A percentile compares a stretch with the other conserved stretches of the same genome.
Evolutionary conservation across 2,797 vertebrate species (phyloP).

Genomic region (Lagorchestes hirsutus): DNA sequence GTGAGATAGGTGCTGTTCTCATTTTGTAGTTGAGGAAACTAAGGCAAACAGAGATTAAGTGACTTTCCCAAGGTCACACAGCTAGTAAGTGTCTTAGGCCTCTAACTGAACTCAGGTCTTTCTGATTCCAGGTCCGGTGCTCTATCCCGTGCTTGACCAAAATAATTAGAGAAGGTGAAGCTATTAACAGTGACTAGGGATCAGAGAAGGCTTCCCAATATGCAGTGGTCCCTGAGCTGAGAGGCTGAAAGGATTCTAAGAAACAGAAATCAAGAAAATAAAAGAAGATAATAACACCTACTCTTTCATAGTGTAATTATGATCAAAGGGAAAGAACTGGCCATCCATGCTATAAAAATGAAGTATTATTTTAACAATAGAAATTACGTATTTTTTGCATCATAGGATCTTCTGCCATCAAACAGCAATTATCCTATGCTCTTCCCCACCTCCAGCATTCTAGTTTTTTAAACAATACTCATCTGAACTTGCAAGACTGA

Average conservation of each 20-base stretch:
- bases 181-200: not conserved
- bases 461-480: not conserved
- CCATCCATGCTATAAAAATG: not conserved
- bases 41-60: not conserved
- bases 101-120: not conserved
- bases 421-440: not conserved
- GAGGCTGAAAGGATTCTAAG: not conserved
- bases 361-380: not conserved
- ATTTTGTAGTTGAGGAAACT: not conserved
- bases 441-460: not conserved
- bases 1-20: not conserved
- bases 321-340: not conserved
- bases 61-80: not conserved
- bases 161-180: not conserved
- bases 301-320: not conserved
- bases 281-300: not conserved
- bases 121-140: not conserved
- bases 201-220: not conserved
- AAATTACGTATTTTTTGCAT: not conserved
- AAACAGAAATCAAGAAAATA: not conserved
- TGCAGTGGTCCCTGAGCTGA: not conserved
- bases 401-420: not conserved
- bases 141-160: not conserved
- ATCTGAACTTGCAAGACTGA: not conserved
- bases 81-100: not conserved